Base-by-base conservation (phyloP, 1,140 invertebrate species). In the Plectrocnemia conspersa region DNA sequence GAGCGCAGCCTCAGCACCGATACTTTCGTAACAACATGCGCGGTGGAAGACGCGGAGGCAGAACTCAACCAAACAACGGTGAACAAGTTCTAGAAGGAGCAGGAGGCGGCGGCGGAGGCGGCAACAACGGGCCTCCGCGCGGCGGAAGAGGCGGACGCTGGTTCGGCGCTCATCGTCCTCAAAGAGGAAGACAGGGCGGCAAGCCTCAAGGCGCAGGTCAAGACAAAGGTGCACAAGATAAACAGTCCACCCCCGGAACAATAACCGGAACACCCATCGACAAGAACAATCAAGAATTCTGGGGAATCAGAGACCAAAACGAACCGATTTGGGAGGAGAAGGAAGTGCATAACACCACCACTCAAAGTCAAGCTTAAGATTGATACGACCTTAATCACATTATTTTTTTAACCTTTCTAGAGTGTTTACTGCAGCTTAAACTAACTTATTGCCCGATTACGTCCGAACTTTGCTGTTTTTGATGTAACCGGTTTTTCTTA, bases 1-100 rank as follows among this genome's bases (percentile, higher is more conserved):
- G 63, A 42, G 66, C 63, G 32, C 70, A 68, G 61, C 67, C 69
- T 25, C 73, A 73, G 62, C 70, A 71, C 52, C 70, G 71, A 56
- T 73, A 71, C 52, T 72, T 70, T 68, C 70, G 71, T 29, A 70
- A 70, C 53, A 73, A 72, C 58, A 72, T 70, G 65, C 70, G 71
- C 11, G 70, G 72, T 21, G 71, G 72, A 21, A 65, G 72, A 25
- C 66, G 72, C 41, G 69, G 70, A 19, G 70, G 68, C 25, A 68
- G 68, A 15, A 63, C 69, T 6, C 66, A 70, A 21, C 67, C 68
- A 4, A 65, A 67, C 64, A 71, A 69, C 62, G 68, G 68, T 7
- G 47, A 38, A 13, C 33, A n/a, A 3, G 19, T 24, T 16, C 29
- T 32, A 9, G 33, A 38, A 46, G 70, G 70, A 11, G 68, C 69